These are phyloP conservation scores for Scaptomyza caliginosa DNA, from an alignment of 2,888 invertebrate species.

Conservation along the genomic window DNA sequence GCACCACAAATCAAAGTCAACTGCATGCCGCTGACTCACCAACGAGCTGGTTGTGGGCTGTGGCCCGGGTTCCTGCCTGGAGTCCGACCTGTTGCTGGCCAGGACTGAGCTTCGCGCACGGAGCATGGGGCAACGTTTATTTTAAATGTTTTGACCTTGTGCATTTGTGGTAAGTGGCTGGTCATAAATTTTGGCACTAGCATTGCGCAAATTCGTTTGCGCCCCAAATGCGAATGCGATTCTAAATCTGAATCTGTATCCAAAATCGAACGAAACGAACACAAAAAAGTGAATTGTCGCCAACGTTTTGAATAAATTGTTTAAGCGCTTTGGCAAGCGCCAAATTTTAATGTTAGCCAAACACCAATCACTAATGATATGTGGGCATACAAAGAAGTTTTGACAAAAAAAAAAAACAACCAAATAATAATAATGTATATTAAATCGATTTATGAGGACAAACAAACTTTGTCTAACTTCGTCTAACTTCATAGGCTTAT, in stretches of 20 bases:
- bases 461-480: too few species aligned
- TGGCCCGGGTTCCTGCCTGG: slow-evolving; percentile 28
- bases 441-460: neutral
- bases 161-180: slow-evolving; percentile 62
- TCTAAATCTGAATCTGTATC: slow-evolving; percentile 27
- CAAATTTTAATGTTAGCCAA: slow-evolving; percentile 42
- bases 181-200: slow-evolving; percentile 66
- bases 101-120: neutral
- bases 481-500: too few species aligned
- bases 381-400: slow-evolving; percentile 32
- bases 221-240: slow-evolving; percentile 41
- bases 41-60: slow-evolving; percentile 6
- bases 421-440: slow-evolving; percentile 20
- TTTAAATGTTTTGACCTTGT: slow-evolving; percentile 76
- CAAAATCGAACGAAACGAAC: slow-evolving; percentile 41
- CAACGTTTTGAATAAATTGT: slow-evolving; percentile 70
- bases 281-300: slow-evolving; percentile 72
- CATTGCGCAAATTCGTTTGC: slow-evolving; percentile 60
- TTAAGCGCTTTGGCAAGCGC: slow-evolving; percentile 57
- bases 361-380: slow-evolving; percentile 35
- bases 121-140: slow-evolving; percentile 17
- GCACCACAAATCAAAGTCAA: slow-evolving; percentile 75
- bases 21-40: slow-evolving; percentile 61
- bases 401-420: slow-evolving; percentile 9
- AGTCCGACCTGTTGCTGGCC: slow-evolving; percentile 29